Conservation (phyloP, 1,140 invertebrate genomes). For the Drosophila pachea region DNA sequence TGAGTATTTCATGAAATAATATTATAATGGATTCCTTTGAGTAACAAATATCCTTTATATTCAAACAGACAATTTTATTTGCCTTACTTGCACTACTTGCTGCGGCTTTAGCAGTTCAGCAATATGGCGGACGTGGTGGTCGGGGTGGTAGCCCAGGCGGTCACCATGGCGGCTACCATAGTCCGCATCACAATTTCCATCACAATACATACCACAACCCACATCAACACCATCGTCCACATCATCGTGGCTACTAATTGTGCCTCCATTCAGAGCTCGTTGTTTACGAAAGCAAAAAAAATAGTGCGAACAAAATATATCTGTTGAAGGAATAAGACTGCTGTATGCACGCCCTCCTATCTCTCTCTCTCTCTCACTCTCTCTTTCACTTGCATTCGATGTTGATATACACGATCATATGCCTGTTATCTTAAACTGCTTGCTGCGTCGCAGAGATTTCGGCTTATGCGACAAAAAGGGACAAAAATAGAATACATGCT, state of each 20-base stretch:
- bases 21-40: too few relatives aligned
- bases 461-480: too few relatives aligned
- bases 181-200: background rate
- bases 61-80: slow-evolving; percentile 32
- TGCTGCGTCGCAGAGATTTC: too few relatives aligned
- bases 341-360: too few relatives aligned
- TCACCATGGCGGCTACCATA: background rate
- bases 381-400: too few relatives aligned
- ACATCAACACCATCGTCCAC: background rate
- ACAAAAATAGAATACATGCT: too few relatives aligned
- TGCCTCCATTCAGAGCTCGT: background rate
- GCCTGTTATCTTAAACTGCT: too few relatives aligned
- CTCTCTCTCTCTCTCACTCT: too few relatives aligned
- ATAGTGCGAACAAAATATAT: too few relatives aligned
- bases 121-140: slow-evolving; percentile 3
- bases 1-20: background rate
- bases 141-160: slow-evolving; percentile 16
- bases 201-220: background rate
- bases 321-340: too few relatives aligned
- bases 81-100: slow-evolving; percentile 23
- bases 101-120: slow-evolving; percentile 19
- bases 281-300: background rate
- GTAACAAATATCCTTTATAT: background rate
- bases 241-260: slow-evolving; percentile 3
- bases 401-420: too few relatives aligned